Base-by-base conservation (phyloP, 2,888 invertebrate genomes). In the Xestia c-nigrum region DNA sequence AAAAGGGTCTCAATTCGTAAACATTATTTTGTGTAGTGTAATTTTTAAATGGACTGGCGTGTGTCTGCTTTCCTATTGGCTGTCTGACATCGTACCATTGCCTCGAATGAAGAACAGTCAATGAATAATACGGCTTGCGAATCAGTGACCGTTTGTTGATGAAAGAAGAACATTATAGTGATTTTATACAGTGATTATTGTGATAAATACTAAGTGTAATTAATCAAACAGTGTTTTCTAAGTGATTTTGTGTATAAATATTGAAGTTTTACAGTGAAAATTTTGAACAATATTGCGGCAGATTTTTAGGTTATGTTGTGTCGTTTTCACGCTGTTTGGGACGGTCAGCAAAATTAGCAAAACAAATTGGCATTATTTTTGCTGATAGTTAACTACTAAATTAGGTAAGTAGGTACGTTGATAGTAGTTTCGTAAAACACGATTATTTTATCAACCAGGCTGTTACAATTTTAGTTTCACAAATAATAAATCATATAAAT, bases 1-100 rank as follows among this genome's bases (percentile, higher is more conserved):
- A 83, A 87, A 87, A 88, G 72, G 78, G 84, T 73, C 76, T 78
- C 78, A 85, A 85, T 72, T 76, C 79, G 73, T 83, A 81, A 85
- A 86, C 76, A 85, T 80, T 75, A 73, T 74, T 81, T 87, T 85
- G 86, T 75, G 73, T 68, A 43, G 76, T 69, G 71, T 79, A 78
- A 59, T 87, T 83, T 85, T 82, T 85, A 80, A 74, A 80, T 83
- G 78, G 70, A 64, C 77, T 64, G 63, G 81, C 78, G 83, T 82
- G 76, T 74, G 59, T 66, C 72, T 72, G 64, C 59, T 43, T 83
- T 79, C 81, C 85, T 69, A 91, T 92, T 91, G 91, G 92, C 84
- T 84, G 86, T 65, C 50, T 59, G 79, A 52, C 74, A 89, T 93
- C 92, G 89, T 67, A 90, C 91, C 89, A 93, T 90, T 79, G 83